Evolutionary conservation across 53 echinoderm and acorn worm species (phyloP).

Genomic region (Arbacia lixula): DNA sequence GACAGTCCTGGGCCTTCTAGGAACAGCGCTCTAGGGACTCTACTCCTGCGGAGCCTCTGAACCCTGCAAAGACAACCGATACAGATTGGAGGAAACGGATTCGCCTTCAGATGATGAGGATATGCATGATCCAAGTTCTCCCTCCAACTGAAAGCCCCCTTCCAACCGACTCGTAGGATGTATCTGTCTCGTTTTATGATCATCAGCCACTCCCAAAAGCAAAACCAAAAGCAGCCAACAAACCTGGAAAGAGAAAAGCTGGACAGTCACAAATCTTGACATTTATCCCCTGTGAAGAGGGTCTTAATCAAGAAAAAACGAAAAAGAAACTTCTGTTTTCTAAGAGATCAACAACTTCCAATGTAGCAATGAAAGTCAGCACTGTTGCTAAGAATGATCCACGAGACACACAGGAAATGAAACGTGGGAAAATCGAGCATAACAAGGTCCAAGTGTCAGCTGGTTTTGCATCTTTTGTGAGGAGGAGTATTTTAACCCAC

Average conservation of each 20-base stretch:
- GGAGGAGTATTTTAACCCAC: slow-evolving; percentile 18
- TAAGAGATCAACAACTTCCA: slow-evolving; percentile 9
- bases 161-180: slow-evolving; percentile 8
- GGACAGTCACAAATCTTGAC: slow-evolving; percentile 15
- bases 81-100: neutral
- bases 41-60: too few relatives aligned
- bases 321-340: neutral
- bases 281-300: slow-evolving; percentile 1
- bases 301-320: neutral
- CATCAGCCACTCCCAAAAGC: neutral
- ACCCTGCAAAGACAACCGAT: neutral
- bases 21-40: neutral
- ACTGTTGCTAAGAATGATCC: slow-evolving; percentile 9
- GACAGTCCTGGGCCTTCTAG: slow-evolving; percentile 8
- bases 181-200: slow-evolving; percentile 8
- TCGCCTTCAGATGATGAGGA: slow-evolving; percentile 3
- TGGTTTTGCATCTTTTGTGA: slow-evolving; percentile 20
- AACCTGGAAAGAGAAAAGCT: neutral
- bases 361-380: slow-evolving; percentile 2
- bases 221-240: neutral
- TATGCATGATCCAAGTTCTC: neutral
- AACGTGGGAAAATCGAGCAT: slow-evolving; percentile 2
- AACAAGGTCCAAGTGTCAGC: neutral
- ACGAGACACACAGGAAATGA: slow-evolving; percentile 27
- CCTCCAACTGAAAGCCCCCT: neutral